Percentiles rank a stretch among this genome's conserved stretches.
Evolutionary conservation across 2,113 vertebrate species (phyloP).

Genomic region (Callionymus lyra): DNA sequence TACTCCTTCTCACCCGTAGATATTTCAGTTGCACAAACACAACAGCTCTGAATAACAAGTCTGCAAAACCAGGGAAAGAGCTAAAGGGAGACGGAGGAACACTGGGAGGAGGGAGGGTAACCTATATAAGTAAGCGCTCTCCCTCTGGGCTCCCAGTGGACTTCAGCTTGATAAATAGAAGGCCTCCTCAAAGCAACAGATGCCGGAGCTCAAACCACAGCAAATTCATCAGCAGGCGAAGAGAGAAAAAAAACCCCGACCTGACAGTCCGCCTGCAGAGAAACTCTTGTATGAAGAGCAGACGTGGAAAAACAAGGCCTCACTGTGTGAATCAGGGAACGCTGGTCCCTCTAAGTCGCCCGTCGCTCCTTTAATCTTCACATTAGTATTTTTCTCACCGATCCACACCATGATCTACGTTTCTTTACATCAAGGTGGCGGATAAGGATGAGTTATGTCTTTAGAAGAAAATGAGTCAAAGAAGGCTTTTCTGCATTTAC

Average conservation of each 20-base stretch:
- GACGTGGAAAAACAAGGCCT: slow-evolving; percentile 34
- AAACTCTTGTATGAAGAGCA: slow-evolving; percentile 19
- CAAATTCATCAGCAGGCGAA: slow-evolving; percentile 35
- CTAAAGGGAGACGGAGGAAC: neutral
- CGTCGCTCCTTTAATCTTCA: too few relatives aligned
- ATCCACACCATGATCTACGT: too few relatives aligned
- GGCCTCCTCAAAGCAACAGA: slow-evolving; percentile 61
- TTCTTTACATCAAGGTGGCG: slow-evolving; percentile 13
- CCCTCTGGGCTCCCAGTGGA: slow-evolving; percentile 46
- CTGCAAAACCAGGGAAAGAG: slow-evolving; percentile 16
- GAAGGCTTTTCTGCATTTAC: slow-evolving; percentile 6
- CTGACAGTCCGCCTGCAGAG: slow-evolving; percentile 29
- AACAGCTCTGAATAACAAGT: slow-evolving; percentile 30
- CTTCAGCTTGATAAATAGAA: slow-evolving; percentile 61
- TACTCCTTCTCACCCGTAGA: neutral
- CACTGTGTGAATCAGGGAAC: neutral
- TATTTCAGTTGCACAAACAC: slow-evolving; percentile 26
- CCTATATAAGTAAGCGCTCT: slow-evolving; percentile 47
- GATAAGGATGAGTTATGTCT: neutral
- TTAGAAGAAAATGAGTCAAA: too few relatives aligned
- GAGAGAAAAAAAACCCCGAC: slow-evolving; percentile 23
- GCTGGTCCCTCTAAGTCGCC: too few relatives aligned
- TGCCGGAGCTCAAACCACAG: slow-evolving; percentile 49
- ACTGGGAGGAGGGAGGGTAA: slow-evolving; percentile 21
- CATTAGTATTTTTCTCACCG: too few relatives aligned